Conservation (phyloP, 2,797 vertebrate species). For the Menidia menidia region DNA sequence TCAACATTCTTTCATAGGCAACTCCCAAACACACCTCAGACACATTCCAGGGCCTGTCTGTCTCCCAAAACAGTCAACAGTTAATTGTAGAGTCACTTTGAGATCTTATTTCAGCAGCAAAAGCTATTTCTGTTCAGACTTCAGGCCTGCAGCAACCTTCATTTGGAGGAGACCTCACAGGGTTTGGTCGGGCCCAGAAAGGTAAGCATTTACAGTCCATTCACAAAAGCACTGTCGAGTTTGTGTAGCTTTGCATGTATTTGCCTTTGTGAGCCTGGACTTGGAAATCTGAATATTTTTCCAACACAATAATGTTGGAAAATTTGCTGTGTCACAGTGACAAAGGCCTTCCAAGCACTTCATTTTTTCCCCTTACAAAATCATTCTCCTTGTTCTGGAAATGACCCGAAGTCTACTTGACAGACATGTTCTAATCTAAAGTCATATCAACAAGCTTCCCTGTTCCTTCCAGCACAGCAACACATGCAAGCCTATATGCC, state of each 20-base stretch:
- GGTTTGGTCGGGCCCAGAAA: conserved; percentile 10
- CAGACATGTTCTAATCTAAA: conserved; percentile 22
- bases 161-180: neutral
- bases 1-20: conserved; percentile 24
- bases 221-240: neutral
- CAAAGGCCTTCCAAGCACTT: neutral
- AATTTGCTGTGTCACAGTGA: conserved; percentile 45
- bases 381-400: conserved; percentile 3
- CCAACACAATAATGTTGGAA: neutral
- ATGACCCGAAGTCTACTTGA: neutral
- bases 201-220: conserved; percentile 6
- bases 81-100: conserved; percentile 13
- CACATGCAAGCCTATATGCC: neutral
- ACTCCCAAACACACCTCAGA: conserved; percentile 22
- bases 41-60: conserved; percentile 33
- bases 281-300: neutral
- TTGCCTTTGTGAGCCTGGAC: neutral
- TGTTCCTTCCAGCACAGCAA: conserved; percentile 6
- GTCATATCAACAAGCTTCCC: conserved; percentile 4
- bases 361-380: neutral
- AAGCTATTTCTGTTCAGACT: conserved; percentile 13
- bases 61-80: conserved; percentile 11
- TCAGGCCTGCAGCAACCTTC: conserved; percentile 11
- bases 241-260: neutral
- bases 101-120: conserved; percentile 19